Evolutionary conservation across 2,888 invertebrate species (phyloP).

Genomic region (Acronicta aceris): DNA sequence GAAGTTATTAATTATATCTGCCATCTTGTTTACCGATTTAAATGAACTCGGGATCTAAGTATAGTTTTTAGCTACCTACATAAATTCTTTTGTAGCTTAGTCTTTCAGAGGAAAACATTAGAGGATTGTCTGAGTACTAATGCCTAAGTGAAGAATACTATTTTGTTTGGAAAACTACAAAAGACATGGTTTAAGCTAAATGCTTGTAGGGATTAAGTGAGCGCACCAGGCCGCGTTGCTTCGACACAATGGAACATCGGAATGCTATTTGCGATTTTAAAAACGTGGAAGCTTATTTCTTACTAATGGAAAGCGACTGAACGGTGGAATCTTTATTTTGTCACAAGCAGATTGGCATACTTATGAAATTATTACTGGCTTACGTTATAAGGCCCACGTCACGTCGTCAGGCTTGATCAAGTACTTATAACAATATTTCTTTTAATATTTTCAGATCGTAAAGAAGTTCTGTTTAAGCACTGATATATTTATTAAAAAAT

Average conservation of each 20-base stretch:
- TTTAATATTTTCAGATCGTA: no score
- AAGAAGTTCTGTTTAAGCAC: no score
- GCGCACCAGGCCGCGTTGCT: slow-evolving; percentile 62
- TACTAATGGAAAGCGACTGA: slow-evolving; percentile 45
- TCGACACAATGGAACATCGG: slow-evolving; percentile 72
- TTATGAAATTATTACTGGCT: no score
- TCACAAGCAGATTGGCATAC: no score
- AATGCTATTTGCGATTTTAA: slow-evolving; percentile 75
- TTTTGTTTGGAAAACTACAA: slow-evolving; percentile 26
- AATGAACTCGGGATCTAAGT: background rate
- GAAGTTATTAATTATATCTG: slow-evolving; percentile 37
- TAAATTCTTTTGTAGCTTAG: background rate
- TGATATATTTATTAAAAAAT: no score
- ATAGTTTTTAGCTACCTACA: background rate
- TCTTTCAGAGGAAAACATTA: background rate
- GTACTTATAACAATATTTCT: no score
- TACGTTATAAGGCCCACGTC: no score
- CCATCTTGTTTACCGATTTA: slow-evolving; percentile 15
- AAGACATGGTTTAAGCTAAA: slow-evolving; percentile 54
- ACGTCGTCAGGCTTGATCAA: no score
- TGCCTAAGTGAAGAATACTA: slow-evolving; percentile 18
- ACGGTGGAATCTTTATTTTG: no score
- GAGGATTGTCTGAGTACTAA: slow-evolving; percentile 2
- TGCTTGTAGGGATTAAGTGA: slow-evolving; percentile 65
- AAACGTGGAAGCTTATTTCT: slow-evolving; percentile 64